These are phyloP conservation scores for Thereuonema tuberculata DNA, from an alignment of 1,140 invertebrate genomes.

Conservation along the genomic window DNA sequence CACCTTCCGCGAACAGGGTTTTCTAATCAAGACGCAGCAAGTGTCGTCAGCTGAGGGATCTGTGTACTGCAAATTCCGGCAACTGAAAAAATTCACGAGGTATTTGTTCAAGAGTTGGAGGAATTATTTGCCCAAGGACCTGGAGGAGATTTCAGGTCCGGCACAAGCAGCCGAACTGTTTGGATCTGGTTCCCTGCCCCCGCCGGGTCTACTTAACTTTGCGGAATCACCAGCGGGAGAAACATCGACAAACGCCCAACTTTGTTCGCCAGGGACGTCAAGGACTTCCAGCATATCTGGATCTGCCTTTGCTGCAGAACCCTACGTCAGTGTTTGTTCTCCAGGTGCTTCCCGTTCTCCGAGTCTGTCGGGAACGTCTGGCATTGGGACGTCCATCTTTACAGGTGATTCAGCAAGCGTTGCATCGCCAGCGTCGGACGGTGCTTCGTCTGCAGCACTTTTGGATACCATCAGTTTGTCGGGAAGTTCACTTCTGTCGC, in stretches of 20 bases:
- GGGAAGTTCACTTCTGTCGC: background rate
- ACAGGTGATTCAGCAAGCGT: background rate
- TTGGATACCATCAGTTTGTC: background rate
- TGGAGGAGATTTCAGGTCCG: background rate
- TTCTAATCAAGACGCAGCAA: slow-evolving; percentile 82
- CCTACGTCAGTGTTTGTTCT: too few species aligned
- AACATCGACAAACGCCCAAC: background rate
- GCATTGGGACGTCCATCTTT: background rate
- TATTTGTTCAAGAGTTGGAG: slow-evolving; percentile 87
- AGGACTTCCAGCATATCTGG: background rate
- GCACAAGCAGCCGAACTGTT: background rate
- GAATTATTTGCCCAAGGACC: slow-evolving; percentile 55
- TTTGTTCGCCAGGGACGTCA: background rate
- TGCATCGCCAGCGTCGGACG: background rate
- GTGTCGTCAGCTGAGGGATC: slow-evolving; percentile 78
- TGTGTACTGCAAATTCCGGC: slow-evolving; percentile 84
- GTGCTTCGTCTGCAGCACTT: background rate
- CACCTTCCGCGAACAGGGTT: slow-evolving; percentile 82
- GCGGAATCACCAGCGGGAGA: background rate
- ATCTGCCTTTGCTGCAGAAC: too few species aligned
- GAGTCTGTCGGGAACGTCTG: background rate
- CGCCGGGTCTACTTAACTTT: background rate
- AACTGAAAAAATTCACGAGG: slow-evolving; percentile 76
- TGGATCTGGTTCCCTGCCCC: background rate
- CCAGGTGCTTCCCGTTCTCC: background rate